These are phyloP conservation scores for Artibeus lituratus DNA, from an alignment of 2,797 vertebrate genomes.

Conservation along the genomic window DNA sequence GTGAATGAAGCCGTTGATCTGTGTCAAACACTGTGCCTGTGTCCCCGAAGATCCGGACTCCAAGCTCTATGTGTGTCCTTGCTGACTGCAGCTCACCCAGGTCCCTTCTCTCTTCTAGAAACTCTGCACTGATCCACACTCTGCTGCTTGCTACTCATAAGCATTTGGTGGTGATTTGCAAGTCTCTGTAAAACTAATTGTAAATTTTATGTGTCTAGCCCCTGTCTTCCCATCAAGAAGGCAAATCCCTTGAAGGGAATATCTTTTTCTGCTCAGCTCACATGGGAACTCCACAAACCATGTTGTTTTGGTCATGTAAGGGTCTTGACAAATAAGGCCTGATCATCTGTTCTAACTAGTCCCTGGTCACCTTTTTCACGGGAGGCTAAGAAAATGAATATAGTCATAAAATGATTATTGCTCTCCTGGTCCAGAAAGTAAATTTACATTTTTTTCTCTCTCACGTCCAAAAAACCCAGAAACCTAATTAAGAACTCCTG, in stretches of 20 bases:
- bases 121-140: not conserved
- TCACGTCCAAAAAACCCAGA: slow-evolving; percentile 43
- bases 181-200: slow-evolving; percentile 21
- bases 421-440: slow-evolving; percentile 65
- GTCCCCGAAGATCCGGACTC: not conserved
- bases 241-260: slow-evolving; percentile 20
- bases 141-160: not conserved
- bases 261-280: not conserved
- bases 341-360: slow-evolving; percentile 39
- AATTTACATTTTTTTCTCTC: slow-evolving; percentile 51
- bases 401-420: slow-evolving; percentile 59
- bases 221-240: not conserved
- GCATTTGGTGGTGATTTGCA: not conserved
- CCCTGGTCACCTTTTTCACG: slow-evolving; percentile 51
- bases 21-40: not conserved
- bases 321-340: slow-evolving; percentile 44
- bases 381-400: slow-evolving; percentile 70
- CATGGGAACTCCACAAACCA: not conserved
- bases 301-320: slow-evolving; percentile 38
- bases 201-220: not conserved
- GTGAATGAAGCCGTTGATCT: not conserved
- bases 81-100: not conserved
- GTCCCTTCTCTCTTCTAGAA: not conserved
- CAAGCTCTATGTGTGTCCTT: not conserved
- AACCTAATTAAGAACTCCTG: slow-evolving; percentile 60